Evolutionary conservation across 2,888 invertebrate genomes (phyloP).

Genomic region (Morpho helenor): DNA sequence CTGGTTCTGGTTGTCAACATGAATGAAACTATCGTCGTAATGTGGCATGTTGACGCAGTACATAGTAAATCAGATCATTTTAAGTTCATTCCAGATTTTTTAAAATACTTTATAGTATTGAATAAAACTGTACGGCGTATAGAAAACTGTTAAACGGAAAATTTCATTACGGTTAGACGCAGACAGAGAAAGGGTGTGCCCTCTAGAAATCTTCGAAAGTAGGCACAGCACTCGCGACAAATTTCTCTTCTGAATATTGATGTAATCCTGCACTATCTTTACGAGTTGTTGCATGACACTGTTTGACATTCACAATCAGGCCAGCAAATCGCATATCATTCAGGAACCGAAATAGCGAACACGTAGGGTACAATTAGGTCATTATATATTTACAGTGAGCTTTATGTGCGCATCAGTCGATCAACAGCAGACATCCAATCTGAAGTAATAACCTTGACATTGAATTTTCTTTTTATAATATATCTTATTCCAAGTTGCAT

Average conservation of each 20-base stretch:
- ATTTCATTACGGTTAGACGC: constrained; percentile 37
- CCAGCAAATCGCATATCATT: constrained; percentile 35
- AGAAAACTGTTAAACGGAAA: constrained; percentile 10
- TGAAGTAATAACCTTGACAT: constrained; percentile 59
- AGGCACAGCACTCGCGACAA: constrained; percentile 39
- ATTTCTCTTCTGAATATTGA: constrained; percentile 34
- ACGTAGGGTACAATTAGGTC: constrained; percentile 69
- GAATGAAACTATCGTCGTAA: constrained; percentile 75
- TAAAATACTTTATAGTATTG: not conserved
- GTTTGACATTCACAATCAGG: constrained; percentile 27
- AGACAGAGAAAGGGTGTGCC: constrained; percentile 55
- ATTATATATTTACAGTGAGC: constrained; percentile 73
- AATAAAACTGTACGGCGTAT: not conserved
- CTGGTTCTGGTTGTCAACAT: constrained; percentile 70
- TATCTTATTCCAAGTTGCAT: too few species aligned
- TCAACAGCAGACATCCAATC: constrained; percentile 46
- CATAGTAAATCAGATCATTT: constrained; percentile 22
- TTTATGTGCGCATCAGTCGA: constrained; percentile 46
- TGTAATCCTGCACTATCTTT: constrained; percentile 24
- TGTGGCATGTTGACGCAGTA: constrained; percentile 61
- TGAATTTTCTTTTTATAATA: constrained; percentile 32
- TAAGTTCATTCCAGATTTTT: not conserved
- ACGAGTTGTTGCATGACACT: constrained; percentile 20
- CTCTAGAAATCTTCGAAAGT: constrained; percentile 68
- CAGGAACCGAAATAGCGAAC: constrained; percentile 63